Evolutionary conservation across 2,113 vertebrate genomes (phyloP).

Genomic region (Talpa occidentalis): DNA sequence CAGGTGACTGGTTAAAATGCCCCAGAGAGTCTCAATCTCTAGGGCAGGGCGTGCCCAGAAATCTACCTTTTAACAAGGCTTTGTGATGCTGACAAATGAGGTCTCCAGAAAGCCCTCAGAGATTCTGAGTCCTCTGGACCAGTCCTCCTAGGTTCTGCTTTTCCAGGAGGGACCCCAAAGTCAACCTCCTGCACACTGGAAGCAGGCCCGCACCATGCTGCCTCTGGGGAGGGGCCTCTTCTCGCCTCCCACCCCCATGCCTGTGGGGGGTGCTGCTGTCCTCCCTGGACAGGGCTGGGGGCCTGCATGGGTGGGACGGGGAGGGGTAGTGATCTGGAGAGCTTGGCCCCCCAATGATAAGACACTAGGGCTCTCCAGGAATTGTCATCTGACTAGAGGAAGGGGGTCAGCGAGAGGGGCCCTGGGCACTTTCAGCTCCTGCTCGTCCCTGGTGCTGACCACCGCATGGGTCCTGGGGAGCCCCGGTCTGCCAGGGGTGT

Average conservation of each 20-base stretch:
- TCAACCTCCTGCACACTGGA: background rate
- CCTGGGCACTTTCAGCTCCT: background rate
- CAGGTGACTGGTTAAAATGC: background rate
- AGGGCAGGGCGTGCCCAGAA: background rate
- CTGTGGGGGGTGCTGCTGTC: background rate
- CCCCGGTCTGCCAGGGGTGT: background rate
- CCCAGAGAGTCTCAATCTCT: background rate
- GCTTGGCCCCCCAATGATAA: background rate
- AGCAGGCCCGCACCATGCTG: background rate
- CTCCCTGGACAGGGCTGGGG: background rate
- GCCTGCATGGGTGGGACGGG: no score
- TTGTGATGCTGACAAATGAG: background rate
- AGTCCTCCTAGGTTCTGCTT: background rate
- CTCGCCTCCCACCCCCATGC: background rate
- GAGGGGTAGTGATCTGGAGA: fast-evolving
- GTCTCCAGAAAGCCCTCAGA: background rate
- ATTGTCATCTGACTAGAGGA: background rate
- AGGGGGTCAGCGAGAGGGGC: background rate
- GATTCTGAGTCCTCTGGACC: background rate
- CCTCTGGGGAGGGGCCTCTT: background rate
- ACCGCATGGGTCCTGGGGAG: background rate
- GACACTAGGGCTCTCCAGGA: background rate
- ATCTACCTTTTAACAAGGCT: background rate
- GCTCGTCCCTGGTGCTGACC: background rate
- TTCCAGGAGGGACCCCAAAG: background rate